Conservation (phyloP, 2,797 vertebrate species). For the Enteromius afrohamiltoni region DNA sequence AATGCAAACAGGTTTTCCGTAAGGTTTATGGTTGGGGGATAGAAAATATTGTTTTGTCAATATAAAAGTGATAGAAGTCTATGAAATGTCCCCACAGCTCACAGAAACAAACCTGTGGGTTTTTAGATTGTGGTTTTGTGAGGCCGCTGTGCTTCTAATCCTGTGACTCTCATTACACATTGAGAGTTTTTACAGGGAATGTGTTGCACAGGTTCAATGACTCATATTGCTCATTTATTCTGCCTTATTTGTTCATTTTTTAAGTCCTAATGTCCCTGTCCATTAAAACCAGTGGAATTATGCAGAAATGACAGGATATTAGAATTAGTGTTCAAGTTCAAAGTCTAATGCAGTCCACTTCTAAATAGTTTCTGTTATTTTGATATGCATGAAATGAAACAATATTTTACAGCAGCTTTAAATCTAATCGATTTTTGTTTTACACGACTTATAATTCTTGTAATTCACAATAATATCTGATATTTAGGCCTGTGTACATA, state of each 20-base stretch:
- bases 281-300: slow-evolving; percentile 6
- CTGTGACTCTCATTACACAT: background rate
- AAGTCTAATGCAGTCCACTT: background rate
- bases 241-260: background rate
- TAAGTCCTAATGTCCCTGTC: slow-evolving; percentile 4
- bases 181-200: background rate
- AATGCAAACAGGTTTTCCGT: too few relatives aligned
- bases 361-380: background rate
- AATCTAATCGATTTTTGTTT: background rate
- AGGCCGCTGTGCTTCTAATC: background rate
- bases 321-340: background rate
- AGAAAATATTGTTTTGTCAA: too few relatives aligned
- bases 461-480: slow-evolving; percentile 1
- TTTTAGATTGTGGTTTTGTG: background rate
- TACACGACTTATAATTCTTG: background rate
- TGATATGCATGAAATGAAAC: background rate
- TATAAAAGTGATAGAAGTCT: too few relatives aligned
- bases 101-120: background rate
- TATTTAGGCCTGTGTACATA: background rate
- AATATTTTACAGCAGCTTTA: background rate
- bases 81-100: too few relatives aligned
- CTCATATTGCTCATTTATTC: background rate
- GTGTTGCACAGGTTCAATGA: slow-evolving; percentile 4
- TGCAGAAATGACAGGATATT: slow-evolving; percentile 1
- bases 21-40: too few relatives aligned